A percentile compares a stretch with the other conserved stretches of the same genome.
phyloP scores from a whole-genome alignment of 2,113 vertebrate genomes.

The Odontophorus gujanensis region DNA sequence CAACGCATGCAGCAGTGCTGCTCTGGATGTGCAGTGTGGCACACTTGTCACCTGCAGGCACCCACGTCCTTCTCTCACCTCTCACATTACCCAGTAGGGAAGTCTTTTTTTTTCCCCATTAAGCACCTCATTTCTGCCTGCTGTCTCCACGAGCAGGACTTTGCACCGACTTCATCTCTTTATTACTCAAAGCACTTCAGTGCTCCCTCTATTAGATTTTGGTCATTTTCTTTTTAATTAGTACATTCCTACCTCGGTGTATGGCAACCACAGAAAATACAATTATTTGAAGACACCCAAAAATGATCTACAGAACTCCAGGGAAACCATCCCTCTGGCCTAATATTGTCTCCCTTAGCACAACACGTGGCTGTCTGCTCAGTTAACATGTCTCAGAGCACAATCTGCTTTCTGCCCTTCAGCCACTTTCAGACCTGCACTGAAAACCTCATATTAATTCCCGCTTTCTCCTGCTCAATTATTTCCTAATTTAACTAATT shows the following conservation, averaged over 20 bases:
- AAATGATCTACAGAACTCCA: not conserved
- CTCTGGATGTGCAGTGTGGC: not conserved
- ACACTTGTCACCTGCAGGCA: not conserved
- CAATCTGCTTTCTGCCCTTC: not conserved
- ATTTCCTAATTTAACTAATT: not conserved
- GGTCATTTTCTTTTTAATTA: not conserved
- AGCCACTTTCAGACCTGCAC: not conserved
- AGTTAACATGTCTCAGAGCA: not conserved
- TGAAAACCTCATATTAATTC: not conserved
- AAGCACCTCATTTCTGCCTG: not conserved
- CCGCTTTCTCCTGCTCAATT: conserved; percentile 1
- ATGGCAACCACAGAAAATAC: not conserved
- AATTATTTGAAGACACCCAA: not conserved
- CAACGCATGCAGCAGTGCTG: not conserved
- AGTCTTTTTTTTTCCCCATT: not conserved
- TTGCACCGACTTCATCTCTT: not conserved
- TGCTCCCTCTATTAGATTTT: not conserved
- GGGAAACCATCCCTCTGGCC: not conserved
- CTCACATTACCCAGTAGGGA: not conserved
- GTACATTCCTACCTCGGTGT: not conserved
- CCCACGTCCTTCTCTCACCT: not conserved
- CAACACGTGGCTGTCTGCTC: not conserved
- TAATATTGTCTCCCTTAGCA: not conserved
- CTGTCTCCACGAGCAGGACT: not conserved
- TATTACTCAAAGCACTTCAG: not conserved